Evolutionary conservation across 2,888 invertebrate species (phyloP).

Genomic region (Enchytraeus crypticus): DNA sequence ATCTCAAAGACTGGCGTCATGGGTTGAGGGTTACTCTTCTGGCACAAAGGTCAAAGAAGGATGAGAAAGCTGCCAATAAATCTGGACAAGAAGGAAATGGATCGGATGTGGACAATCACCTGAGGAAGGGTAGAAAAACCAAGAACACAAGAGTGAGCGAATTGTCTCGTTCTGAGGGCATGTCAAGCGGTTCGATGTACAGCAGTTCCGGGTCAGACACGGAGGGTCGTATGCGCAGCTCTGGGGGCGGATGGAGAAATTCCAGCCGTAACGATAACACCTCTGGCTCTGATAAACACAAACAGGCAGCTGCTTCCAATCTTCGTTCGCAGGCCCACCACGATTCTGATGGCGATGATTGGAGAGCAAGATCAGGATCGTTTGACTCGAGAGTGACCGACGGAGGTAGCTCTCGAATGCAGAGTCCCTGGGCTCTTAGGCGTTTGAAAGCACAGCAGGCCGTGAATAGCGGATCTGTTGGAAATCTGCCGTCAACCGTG

Average conservation of each 20-base stretch:
- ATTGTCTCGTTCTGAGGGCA: too few species aligned
- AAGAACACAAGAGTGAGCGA: too few species aligned
- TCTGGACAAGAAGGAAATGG: slow-evolving; percentile 11
- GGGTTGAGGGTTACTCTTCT: slow-evolving; percentile 44
- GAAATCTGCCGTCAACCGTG: too few species aligned
- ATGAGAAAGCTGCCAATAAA: slow-evolving; percentile 28
- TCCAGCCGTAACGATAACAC: slow-evolving; percentile 49
- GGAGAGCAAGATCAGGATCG: neutral
- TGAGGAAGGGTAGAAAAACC: neutral
- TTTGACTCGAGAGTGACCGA: too few species aligned
- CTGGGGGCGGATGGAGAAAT: slow-evolving; percentile 13
- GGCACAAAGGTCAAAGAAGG: slow-evolving; percentile 31
- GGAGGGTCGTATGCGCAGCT: slow-evolving; percentile 2
- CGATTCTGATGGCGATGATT: slow-evolving; percentile 4
- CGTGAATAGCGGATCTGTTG: neutral
- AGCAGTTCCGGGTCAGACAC: slow-evolving; percentile 44
- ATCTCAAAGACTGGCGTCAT: slow-evolving; percentile 43
- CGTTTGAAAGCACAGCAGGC: neutral
- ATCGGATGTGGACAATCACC: slow-evolving; percentile 2
- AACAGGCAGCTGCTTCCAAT: slow-evolving; percentile 33
- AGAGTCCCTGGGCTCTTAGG: neutral
- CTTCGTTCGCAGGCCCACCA: neutral
- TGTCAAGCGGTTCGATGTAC: slow-evolving; percentile 33
- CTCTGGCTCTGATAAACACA: slow-evolving; percentile 21
- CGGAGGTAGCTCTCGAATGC: neutral